Conservation (phyloP, 2,797 vertebrate species). For the Luscinia luscinia region DNA sequence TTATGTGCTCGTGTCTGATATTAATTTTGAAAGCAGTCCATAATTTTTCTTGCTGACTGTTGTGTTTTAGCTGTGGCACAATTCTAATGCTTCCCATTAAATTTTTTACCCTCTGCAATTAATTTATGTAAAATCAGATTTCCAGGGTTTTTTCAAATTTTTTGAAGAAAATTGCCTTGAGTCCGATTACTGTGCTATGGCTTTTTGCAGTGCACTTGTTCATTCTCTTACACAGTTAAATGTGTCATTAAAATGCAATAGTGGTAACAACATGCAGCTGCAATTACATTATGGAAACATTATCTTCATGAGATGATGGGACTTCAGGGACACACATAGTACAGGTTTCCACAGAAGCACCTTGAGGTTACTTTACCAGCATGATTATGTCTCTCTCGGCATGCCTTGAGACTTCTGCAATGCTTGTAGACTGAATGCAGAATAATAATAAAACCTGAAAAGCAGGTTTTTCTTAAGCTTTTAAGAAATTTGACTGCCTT, state of each 20-base stretch:
- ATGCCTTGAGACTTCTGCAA: neutral
- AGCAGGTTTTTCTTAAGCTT: neutral
- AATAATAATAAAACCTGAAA: neutral
- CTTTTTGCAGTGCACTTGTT: neutral
- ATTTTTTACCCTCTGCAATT: neutral
- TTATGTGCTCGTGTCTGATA: neutral
- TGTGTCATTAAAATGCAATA: neutral
- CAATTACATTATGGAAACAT: slow-evolving; percentile 38
- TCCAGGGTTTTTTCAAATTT: neutral
- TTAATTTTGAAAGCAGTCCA: slow-evolving; percentile 5
- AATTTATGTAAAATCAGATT: neutral
- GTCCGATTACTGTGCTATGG: neutral
- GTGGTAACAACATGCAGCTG: neutral
- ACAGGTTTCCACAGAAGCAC: neutral
- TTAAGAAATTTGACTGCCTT: neutral
- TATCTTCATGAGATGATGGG: neutral
- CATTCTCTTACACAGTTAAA: neutral
- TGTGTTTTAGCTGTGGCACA: neutral
- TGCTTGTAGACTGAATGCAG: neutral
- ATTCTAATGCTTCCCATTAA: neutral
- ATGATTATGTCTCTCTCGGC: neutral
- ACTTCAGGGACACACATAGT: neutral
- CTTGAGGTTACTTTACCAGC: neutral
- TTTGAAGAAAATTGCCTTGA: neutral
- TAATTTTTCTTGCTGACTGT: neutral